Base-by-base conservation (phyloP, 2,113 vertebrate species). In the Forbesichthys agassizii region DNA sequence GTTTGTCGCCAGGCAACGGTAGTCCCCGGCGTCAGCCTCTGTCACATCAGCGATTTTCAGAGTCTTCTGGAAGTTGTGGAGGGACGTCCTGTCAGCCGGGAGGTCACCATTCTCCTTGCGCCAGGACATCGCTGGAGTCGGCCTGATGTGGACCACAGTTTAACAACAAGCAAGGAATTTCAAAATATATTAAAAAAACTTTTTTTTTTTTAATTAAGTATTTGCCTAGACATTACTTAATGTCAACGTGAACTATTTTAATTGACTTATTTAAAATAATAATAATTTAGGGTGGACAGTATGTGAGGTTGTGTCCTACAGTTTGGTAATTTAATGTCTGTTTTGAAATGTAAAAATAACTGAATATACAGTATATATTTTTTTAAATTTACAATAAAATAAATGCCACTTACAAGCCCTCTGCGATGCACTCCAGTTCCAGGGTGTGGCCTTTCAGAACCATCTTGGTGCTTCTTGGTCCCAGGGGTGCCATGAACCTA, bases 351-450 rank as follows among this genome's bases (percentile, higher is more conserved):
- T 20, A 20, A 20, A 20, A 20, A 20, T 20, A 20, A 20, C 20
- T 1, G 1, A 20, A 20, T 20, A 20, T 20, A 20, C 16, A 16
- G 16, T 20, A 20, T 20, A 20, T 20, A 20, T 20, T 20, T 20
- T 20, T 20, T 20, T 20, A 20, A 20, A 20, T 20, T 20, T 20
- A 20, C 20, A 20, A 20, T 27, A 2, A 27, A n/a, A 20, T 0
- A 33, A 52, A 52, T 10, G 11, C 11, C 10, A 95, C 96, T 96
- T 87, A 99, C 97, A 99, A 84, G 86, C 96, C 96, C 75, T 97
- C 96, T 27, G 96, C 96, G 0, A 99, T 95, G 89, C 97, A 99
- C 63, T 98, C 96, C 70, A 99, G 86, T 56, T 95, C 89, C 72
- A 99, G 93, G 33, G 93, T 91, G 64, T 95, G 93, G 85, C 96